Conservation (phyloP, 2,888 invertebrate species). For the Sinelater perroti region DNA sequence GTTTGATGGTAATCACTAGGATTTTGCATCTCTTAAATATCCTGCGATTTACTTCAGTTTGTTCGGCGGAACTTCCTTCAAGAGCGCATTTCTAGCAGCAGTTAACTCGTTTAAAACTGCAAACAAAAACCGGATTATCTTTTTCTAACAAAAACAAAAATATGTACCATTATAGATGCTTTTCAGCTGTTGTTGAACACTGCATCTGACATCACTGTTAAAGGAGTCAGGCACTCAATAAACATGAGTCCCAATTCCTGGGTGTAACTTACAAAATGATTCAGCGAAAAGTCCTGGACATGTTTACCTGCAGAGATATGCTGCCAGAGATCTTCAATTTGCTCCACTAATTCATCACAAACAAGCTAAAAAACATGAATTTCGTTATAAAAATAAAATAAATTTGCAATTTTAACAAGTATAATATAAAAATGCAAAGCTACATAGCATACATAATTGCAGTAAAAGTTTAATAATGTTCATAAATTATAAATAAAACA, state of each 20-base stretch:
- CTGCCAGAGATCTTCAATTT: slow-evolving; percentile 32
- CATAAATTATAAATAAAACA: too few species aligned
- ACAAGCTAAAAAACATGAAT: slow-evolving; percentile 43
- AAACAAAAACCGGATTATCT: slow-evolving; percentile 4
- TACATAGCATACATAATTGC: too few species aligned
- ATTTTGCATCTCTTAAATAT: slow-evolving; percentile 53
- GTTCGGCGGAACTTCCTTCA: slow-evolving; percentile 36
- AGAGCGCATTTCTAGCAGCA: slow-evolving; percentile 43
- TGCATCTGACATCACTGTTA: slow-evolving; percentile 31
- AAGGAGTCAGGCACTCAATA: slow-evolving; percentile 39
- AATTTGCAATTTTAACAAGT: neutral
- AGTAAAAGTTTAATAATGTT: too few species aligned
- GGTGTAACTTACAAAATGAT: slow-evolving; percentile 41
- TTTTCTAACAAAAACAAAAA: neutral
- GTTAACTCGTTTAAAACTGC: slow-evolving; percentile 50
- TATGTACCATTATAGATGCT: slow-evolving; percentile 44
- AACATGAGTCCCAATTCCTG: slow-evolving; percentile 44
- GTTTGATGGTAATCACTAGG: slow-evolving; percentile 45
- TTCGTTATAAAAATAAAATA: neutral
- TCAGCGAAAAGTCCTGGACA: slow-evolving; percentile 20
- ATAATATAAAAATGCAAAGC: neutral
- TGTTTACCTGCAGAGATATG: slow-evolving; percentile 30
- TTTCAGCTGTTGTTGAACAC: slow-evolving; percentile 33
- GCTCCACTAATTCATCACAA: slow-evolving; percentile 43
- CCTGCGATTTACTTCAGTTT: slow-evolving; percentile 38